phyloP scores from a whole-genome alignment of 1,140 invertebrate species.

The Tetramorium alpestre region DNA sequence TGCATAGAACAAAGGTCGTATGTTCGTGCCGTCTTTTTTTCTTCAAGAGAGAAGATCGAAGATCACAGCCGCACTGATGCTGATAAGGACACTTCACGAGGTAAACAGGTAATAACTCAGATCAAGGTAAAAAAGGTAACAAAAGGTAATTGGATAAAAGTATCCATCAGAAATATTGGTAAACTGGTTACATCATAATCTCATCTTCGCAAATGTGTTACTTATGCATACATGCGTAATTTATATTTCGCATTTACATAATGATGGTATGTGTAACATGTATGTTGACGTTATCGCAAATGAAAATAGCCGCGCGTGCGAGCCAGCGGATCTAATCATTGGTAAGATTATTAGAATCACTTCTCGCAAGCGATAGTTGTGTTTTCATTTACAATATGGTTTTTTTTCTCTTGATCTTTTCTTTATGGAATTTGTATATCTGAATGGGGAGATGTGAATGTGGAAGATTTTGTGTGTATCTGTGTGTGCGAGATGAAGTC shows the following conservation, averaged over 20 bases:
- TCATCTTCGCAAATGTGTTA: background rate
- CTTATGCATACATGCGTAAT: constrained; percentile 19
- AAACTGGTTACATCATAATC: background rate
- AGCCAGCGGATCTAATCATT: constrained; percentile 8
- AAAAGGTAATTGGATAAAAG: background rate
- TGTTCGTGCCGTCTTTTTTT: background rate
- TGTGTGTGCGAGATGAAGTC: background rate
- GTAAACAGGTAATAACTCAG: constrained; percentile 34
- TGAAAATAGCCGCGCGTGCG: background rate
- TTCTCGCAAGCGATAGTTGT: background rate
- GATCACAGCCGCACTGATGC: constrained; percentile 4
- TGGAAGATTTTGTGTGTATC: background rate
- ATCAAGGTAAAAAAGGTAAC: constrained; percentile 33
- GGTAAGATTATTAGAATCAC: constrained; percentile 53
- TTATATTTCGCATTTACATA: background rate
- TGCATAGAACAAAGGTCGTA: background rate
- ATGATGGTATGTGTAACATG: background rate
- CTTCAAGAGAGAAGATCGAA: constrained; percentile 33
- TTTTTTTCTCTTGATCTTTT: background rate
- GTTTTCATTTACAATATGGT: constrained; percentile 27
- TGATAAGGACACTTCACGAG: constrained; percentile 22
- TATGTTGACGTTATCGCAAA: background rate
- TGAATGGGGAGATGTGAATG: background rate
- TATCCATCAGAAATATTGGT: background rate
- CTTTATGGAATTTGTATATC: background rate